Base-by-base conservation (phyloP, 2,113 vertebrate species). In the Melospiza melodia region DNA sequence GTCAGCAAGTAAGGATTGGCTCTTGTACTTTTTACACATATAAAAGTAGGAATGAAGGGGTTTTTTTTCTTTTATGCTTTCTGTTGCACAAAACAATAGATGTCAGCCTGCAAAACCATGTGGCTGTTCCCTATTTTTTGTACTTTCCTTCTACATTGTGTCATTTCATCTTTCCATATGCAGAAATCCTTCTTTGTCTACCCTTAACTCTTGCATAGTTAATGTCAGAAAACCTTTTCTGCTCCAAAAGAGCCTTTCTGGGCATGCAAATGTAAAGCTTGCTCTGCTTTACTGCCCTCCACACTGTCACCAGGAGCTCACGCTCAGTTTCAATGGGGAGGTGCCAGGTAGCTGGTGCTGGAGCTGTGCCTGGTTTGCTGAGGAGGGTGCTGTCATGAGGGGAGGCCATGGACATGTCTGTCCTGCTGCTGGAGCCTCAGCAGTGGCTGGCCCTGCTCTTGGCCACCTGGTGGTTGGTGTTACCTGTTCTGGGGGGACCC, bases 11-110 rank as follows among this genome's bases (percentile, higher is more conserved):
- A 87, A 76, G 85, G 87, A 96, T 54, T 74, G 62, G 82, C 35
- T 95, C 37, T 67, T 80, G 31, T 84, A 78, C 72, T 89, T 86
- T 85, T 90, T 84, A 75, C 61, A 78, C 87, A 84, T 81, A 52
- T 72, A 90, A 90, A 95, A 95, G 63, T 79, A 63, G 77, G 57
- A 72, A 95, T 84, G 62, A 81, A 93, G 76, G 72, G 10, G 2
- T 14, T 77, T 82, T 92, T 91, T 72, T 59, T 52, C 35, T 83
- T 87, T 78, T 79, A 63, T 5, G 49, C 46, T 85, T 92, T 24
- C 72, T 86, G 72, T 80, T 77, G 84, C 79, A 90, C 58, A 76
- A 75, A 95, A 96, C 90, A 97, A 96, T 95, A 92, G 67, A 93
- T 88, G 92, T 85, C 82, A 96, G 82, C 75, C 68, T 67, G 72